Conservation (phyloP, 2,113 vertebrate species). For the Cryptotis parvus region DNA sequence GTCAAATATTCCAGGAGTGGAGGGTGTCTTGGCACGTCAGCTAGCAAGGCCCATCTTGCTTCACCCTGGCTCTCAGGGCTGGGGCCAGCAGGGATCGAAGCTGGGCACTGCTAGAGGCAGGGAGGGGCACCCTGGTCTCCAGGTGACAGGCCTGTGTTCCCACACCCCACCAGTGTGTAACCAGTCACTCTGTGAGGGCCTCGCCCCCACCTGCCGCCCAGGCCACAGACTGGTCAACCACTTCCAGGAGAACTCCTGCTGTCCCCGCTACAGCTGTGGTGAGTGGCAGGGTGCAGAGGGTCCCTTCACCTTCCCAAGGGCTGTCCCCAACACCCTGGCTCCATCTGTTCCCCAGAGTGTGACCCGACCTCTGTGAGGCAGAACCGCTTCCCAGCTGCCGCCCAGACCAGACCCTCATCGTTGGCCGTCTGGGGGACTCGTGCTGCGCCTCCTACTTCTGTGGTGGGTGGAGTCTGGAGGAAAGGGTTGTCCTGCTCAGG, state of each 20-base stretch:
- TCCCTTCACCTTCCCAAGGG: too few species aligned
- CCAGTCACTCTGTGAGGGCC: constrained; percentile 92
- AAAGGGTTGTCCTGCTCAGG: too few species aligned
- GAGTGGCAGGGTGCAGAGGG: constrained; percentile 51
- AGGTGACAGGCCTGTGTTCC: constrained; percentile 51
- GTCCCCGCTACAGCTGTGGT: constrained; percentile 94
- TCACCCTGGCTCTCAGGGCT: neutral
- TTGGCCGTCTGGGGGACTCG: constrained; percentile 90
- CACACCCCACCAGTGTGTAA: constrained; percentile 94
- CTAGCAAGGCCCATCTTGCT: neutral
- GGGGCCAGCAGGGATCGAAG: neutral
- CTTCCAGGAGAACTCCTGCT: constrained; percentile 95
- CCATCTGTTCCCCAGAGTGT: constrained; percentile 89
- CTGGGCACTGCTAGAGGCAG: neutral
- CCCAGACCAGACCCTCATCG: constrained; percentile 93
- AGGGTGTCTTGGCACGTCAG: too few species aligned
- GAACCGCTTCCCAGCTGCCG: constrained; percentile 89
- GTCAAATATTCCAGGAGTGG: too few species aligned
- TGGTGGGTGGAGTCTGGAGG: constrained; percentile 84
- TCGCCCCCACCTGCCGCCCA: constrained; percentile 89
- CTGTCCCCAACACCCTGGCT: neutral
- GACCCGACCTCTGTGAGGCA: constrained; percentile 93
- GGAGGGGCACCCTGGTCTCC: neutral
- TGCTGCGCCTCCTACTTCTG: constrained; percentile 96
- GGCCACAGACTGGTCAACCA: constrained; percentile 93